A percentile compares a stretch with the other conserved stretches of the same genome.
phyloP scores from a whole-genome alignment of 2,797 vertebrate genomes.

The Hirundo rustica region DNA sequence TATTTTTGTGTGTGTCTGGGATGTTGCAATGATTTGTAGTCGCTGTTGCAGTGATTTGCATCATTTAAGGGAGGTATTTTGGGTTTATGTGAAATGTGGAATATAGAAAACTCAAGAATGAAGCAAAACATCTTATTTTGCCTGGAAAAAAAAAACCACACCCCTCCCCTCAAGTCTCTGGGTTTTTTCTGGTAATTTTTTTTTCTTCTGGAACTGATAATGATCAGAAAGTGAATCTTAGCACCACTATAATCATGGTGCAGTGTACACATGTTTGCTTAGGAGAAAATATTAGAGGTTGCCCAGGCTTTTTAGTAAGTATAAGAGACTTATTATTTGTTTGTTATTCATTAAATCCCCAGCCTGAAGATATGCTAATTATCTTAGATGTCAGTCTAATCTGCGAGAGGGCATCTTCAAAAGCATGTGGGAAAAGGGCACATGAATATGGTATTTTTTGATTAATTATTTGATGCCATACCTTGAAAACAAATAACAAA shows the following conservation, averaged over 20 bases:
- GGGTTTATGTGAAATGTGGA: background rate
- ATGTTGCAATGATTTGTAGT: background rate
- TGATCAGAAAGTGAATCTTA: background rate
- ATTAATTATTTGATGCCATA: background rate
- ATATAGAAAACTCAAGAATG: background rate
- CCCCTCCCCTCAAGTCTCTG: background rate
- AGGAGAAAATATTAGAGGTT: background rate
- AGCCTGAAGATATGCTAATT: background rate
- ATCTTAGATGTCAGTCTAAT: background rate
- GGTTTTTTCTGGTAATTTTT: background rate
- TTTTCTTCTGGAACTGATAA: background rate
- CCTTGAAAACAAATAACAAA: slow-evolving; percentile 21
- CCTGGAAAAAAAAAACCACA: background rate
- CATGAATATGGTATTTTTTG: background rate
- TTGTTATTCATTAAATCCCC: slow-evolving; percentile 24
- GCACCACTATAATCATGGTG: background rate
- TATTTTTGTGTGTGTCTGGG: background rate
- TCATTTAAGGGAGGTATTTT: background rate
- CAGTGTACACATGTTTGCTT: background rate
- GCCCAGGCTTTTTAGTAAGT: background rate
- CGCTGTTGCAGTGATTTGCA: background rate
- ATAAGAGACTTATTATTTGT: background rate
- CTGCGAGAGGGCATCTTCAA: slow-evolving; percentile 25
- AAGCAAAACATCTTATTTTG: background rate
- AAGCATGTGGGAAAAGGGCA: background rate